Percentiles rank a stretch among this genome's conserved stretches.
These are phyloP conservation scores for Onchidella celtica DNA, from an alignment of 2,888 invertebrate species.

Conservation along the genomic window DNA sequence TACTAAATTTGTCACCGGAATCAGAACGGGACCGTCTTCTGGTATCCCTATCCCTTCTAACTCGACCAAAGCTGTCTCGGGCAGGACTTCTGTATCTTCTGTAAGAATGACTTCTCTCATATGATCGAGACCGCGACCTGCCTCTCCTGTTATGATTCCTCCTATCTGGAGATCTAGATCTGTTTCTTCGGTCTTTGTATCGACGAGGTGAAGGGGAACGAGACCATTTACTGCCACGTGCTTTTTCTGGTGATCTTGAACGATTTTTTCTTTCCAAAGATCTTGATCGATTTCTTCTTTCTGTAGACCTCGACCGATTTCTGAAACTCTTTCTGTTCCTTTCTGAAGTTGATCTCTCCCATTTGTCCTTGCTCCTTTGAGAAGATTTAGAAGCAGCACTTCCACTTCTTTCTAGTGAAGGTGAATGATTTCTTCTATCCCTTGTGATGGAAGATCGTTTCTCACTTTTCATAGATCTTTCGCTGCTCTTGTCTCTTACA, in stretches of 20 bases:
- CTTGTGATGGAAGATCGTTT: not conserved
- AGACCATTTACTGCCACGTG: constrained; percentile 11
- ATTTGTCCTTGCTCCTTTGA: constrained; percentile 28
- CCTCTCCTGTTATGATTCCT: constrained; percentile 5
- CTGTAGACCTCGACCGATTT: constrained; percentile 26
- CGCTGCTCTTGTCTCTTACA: not conserved
- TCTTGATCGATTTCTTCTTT: constrained; percentile 7
- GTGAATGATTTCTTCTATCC: constrained; percentile 25
- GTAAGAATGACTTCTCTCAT: constrained; percentile 1
- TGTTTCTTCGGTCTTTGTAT: constrained; percentile 34
- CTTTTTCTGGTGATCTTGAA: not conserved
- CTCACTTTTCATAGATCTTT: not conserved
- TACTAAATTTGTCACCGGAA: constrained; percentile 1
- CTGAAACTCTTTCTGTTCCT: not conserved
- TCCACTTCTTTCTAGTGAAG: constrained; percentile 19
- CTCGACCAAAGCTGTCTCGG: constrained; percentile 21
- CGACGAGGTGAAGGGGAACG: constrained; percentile 18
- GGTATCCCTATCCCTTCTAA: constrained; percentile 15
- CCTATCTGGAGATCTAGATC: constrained; percentile 22
- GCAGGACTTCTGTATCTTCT: constrained; percentile 26
- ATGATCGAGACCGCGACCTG: constrained; percentile 33
- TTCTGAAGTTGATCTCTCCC: constrained; percentile 31
- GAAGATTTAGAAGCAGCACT: constrained; percentile 25
- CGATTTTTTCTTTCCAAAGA: not conserved
- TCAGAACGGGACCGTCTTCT: constrained; percentile 24